These are phyloP conservation scores for Astreopora myriophthalma DNA, from an alignment of 64 coral and sea anemone genomes.

Conservation along the genomic window DNA sequence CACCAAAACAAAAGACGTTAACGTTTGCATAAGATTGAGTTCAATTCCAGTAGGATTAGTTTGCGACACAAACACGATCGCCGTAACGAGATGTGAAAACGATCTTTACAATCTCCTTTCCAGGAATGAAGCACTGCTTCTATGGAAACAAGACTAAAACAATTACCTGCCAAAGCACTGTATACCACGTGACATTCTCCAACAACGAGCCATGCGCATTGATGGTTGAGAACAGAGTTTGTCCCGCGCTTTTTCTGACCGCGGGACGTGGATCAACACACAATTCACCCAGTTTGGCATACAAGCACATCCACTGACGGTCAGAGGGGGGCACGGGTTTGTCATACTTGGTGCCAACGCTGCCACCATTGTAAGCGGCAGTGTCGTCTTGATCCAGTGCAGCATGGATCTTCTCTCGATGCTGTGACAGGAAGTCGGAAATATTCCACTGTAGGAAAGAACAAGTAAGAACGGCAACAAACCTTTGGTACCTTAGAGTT, in stretches of 20 bases:
- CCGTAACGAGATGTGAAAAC: too few relatives aligned
- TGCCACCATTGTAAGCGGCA: slow-evolving; percentile 37
- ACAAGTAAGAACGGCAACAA: too few relatives aligned
- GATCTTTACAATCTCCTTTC: not conserved
- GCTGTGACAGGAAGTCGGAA: slow-evolving; percentile 93
- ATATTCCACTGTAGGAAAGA: slow-evolving; percentile 88
- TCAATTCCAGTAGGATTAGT: too few relatives aligned
- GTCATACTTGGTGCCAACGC: slow-evolving; percentile 78
- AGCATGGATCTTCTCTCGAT: slow-evolving; percentile 78
- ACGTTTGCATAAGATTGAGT: too few relatives aligned
- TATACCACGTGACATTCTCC: slow-evolving; percentile 82
- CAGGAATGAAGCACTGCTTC: not conserved
- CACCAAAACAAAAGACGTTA: too few relatives aligned
- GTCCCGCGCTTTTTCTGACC: slow-evolving; percentile 98
- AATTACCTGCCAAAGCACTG: slow-evolving; percentile 84
- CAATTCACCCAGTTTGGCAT: slow-evolving; percentile 93
- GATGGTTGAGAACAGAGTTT: slow-evolving; percentile 97
- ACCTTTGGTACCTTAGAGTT: too few relatives aligned
- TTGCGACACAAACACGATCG: too few relatives aligned
- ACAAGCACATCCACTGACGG: slow-evolving; percentile 98
- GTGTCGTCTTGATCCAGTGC: slow-evolving; percentile 55
- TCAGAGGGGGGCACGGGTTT: slow-evolving; percentile 84
- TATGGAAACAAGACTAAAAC: not conserved
- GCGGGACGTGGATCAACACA: slow-evolving; percentile 96
- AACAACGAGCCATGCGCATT: slow-evolving; percentile 94